phyloP scores from a whole-genome alignment of 2,888 invertebrate genomes.

The Sceliomorpha sp. region DNA sequence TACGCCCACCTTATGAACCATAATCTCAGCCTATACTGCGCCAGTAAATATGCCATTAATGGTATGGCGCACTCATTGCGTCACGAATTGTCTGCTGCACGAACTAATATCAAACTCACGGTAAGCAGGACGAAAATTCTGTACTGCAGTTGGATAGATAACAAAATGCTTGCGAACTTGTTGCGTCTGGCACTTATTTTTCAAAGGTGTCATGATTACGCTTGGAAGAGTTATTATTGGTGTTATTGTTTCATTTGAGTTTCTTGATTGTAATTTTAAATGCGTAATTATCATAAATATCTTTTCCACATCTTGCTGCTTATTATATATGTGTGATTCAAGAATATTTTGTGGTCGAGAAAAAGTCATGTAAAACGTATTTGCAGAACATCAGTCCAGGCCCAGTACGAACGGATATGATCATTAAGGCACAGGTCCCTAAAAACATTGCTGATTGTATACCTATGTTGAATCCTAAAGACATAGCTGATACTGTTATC shows the following conservation, averaged over 20 bases:
- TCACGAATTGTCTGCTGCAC: conserved; percentile 78
- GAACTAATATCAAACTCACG: conserved; percentile 77
- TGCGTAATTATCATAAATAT: not conserved
- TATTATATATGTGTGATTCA: too few relatives aligned
- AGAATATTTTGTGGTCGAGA: too few relatives aligned
- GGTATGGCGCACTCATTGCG: conserved; percentile 81
- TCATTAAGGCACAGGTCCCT: too few relatives aligned
- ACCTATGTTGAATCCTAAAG: too few relatives aligned
- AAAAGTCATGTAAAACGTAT: conserved; percentile 7
- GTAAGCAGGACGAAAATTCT: conserved; percentile 61
- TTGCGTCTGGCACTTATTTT: too few relatives aligned
- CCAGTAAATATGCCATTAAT: conserved; percentile 82
- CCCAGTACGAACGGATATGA: too few relatives aligned
- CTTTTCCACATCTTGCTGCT: not conserved
- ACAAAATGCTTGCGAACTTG: not conserved
- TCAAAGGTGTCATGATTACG: too few relatives aligned
- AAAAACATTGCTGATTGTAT: too few relatives aligned
- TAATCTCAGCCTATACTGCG: conserved; percentile 78
- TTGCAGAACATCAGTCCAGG: not conserved
- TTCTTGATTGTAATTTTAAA: too few relatives aligned
- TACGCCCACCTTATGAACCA: conserved; percentile 60
- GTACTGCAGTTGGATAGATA: not conserved
- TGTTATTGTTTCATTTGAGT: too few relatives aligned
- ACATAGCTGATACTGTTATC: too few relatives aligned
- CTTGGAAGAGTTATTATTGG: too few relatives aligned